Percentiles rank a stretch among this genome's conserved stretches.
Conservation (phyloP, 2,797 vertebrate species). For the Bradypodion pumilum region DNA sequence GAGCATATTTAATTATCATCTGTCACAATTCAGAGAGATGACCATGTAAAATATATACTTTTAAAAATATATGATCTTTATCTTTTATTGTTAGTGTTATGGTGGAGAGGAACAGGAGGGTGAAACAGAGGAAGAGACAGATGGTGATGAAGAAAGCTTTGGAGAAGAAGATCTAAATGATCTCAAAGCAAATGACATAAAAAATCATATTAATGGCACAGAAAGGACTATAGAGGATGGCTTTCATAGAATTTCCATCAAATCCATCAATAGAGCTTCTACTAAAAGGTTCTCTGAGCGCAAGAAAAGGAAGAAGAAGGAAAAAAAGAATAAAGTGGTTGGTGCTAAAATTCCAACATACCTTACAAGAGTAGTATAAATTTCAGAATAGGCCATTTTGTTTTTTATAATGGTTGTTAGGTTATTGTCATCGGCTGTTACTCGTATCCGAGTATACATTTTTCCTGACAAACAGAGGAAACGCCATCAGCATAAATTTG, state of each 20-base stretch:
- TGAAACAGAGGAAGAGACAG: constrained; percentile 48
- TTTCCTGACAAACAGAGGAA: too few species aligned
- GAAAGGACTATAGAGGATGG: constrained; percentile 15
- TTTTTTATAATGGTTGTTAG: neutral
- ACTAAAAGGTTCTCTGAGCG: constrained; percentile 40
- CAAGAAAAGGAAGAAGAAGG: constrained; percentile 41
- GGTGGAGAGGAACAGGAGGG: constrained; percentile 14
- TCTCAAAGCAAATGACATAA: neutral
- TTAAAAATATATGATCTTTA: neutral
- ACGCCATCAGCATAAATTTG: too few species aligned
- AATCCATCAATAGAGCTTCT: constrained; percentile 17
- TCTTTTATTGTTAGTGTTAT: neutral
- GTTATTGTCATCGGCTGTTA: neutral
- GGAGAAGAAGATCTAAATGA: constrained; percentile 18
- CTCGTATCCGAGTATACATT: too few species aligned
- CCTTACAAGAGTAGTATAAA: neutral
- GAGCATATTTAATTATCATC: neutral
- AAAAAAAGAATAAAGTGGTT: constrained; percentile 44
- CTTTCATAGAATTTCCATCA: constrained; percentile 49
- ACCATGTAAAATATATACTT: neutral
- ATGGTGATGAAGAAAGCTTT: constrained; percentile 15
- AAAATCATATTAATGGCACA: neutral
- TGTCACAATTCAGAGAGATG: neutral
- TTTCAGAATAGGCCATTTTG: neutral
- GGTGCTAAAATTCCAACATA: constrained; percentile 25